Percentiles rank a stretch among this genome's conserved stretches.
Conservation (phyloP, 2,888 invertebrate genomes). For the Nemurella pictetii region DNA sequence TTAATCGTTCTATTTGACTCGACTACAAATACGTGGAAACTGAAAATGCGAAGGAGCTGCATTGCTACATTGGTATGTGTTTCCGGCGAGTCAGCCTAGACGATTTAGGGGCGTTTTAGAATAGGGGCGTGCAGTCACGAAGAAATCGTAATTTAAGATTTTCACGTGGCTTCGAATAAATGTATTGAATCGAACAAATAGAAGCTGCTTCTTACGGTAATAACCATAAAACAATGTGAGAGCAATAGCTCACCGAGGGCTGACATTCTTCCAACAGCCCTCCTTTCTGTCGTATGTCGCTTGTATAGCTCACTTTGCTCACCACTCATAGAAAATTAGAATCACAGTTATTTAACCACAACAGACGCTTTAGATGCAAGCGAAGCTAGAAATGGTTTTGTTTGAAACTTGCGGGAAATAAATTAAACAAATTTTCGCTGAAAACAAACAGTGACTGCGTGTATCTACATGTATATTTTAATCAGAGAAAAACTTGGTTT, state of each 20-base stretch:
- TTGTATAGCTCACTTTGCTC: neutral
- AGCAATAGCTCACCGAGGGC: neutral
- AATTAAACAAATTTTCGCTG: too few species aligned
- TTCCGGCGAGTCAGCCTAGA: neutral
- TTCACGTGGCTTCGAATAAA: neutral
- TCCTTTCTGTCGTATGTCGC: neutral
- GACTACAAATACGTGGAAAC: neutral
- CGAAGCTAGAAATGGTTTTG: too few species aligned
- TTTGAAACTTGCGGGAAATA: too few species aligned
- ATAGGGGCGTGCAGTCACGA: neutral
- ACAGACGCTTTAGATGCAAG: too few species aligned
- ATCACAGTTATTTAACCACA: too few species aligned
- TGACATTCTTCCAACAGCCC: neutral
- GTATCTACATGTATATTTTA: too few species aligned
- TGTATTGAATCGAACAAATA: neutral
- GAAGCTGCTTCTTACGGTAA: neutral
- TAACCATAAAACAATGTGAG: neutral
- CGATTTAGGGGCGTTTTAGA: neutral
- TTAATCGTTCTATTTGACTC: neutral
- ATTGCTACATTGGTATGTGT: neutral
- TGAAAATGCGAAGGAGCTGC: neutral
- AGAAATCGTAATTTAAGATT: neutral
- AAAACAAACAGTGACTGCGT: too few species aligned
- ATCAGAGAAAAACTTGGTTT: too few species aligned
- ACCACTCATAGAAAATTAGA: too few species aligned